phyloP scores from a whole-genome alignment of 2,797 vertebrate species.

The Podarcis siculus region DNA sequence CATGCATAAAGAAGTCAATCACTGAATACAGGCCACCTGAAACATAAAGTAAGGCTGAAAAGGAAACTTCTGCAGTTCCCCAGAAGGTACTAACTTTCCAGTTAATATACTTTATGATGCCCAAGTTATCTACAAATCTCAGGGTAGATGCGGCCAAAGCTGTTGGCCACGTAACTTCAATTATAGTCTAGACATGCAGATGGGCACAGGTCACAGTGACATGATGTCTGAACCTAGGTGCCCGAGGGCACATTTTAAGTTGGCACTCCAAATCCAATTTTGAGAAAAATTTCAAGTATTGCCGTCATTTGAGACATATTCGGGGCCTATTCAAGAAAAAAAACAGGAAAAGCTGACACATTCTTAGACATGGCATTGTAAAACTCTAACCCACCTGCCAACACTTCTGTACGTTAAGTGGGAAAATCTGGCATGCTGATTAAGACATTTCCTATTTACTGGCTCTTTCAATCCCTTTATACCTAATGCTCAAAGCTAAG shows the following conservation, averaged over 20 bases:
- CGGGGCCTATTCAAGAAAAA: neutral
- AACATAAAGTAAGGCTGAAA: neutral
- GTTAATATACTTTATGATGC: neutral
- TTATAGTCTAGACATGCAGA: neutral
- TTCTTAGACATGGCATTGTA: neutral
- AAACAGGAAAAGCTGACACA: neutral
- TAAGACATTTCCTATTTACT: neutral
- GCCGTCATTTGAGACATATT: neutral
- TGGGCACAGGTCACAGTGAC: neutral
- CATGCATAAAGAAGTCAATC: neutral
- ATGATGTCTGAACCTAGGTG: neutral
- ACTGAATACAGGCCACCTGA: neutral
- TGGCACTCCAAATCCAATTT: neutral
- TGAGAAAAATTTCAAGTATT: conserved; percentile 1
- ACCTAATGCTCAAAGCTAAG: neutral
- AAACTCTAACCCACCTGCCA: neutral
- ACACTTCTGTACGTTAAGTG: neutral
- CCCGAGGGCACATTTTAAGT: neutral
- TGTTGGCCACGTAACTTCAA: neutral
- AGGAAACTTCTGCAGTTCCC: neutral
- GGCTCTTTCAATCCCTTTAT: neutral
- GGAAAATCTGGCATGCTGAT: neutral
- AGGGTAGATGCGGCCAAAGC: neutral
- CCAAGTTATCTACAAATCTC: neutral
- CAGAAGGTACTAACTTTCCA: neutral